These are phyloP conservation scores for Odontomachus brunneus DNA, from an alignment of 1,140 invertebrate species.

Conservation along the genomic window DNA sequence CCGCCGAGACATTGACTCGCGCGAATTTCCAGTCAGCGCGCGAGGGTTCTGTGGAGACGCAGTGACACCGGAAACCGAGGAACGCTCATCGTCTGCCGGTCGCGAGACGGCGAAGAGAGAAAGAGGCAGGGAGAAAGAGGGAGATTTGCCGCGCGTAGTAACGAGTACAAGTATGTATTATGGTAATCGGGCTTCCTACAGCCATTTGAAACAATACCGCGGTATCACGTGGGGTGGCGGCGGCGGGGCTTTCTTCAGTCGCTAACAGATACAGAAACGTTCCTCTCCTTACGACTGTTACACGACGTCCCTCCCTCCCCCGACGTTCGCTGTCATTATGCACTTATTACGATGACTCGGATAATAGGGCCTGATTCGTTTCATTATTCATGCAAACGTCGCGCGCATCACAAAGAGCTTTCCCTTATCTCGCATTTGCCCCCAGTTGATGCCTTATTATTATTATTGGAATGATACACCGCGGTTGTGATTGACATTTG, in stretches of 20 bases:
- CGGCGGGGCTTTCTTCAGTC: constrained; percentile 36
- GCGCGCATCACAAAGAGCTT: constrained; percentile 45
- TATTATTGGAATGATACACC: background rate
- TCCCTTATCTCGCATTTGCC: background rate
- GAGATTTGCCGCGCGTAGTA: constrained; percentile 31
- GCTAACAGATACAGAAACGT: constrained; percentile 41
- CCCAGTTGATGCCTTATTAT: constrained; percentile 27
- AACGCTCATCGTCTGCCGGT: constrained; percentile 34
- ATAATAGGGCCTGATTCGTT: constrained; percentile 62
- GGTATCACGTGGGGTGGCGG: background rate
- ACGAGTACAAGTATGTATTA: constrained; percentile 56
- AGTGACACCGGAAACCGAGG: constrained; percentile 19
- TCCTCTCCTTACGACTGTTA: constrained; percentile 27
- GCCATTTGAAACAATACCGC: constrained; percentile 53
- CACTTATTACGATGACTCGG: constrained; percentile 63
- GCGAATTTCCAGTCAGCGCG: background rate
- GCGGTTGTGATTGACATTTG: constrained; percentile 23
- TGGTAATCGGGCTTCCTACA: constrained; percentile 57
- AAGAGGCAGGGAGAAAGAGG: background rate
- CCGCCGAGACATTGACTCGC: too few relatives aligned
- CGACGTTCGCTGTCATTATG: constrained; percentile 47
- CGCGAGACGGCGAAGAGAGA: constrained; percentile 7
- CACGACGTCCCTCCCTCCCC: constrained; percentile 16
- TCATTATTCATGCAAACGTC: constrained; percentile 56
- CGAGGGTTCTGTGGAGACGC: background rate